Conservation (phyloP, 2,888 invertebrate genomes). For the Drosophila subsilvestris region DNA sequence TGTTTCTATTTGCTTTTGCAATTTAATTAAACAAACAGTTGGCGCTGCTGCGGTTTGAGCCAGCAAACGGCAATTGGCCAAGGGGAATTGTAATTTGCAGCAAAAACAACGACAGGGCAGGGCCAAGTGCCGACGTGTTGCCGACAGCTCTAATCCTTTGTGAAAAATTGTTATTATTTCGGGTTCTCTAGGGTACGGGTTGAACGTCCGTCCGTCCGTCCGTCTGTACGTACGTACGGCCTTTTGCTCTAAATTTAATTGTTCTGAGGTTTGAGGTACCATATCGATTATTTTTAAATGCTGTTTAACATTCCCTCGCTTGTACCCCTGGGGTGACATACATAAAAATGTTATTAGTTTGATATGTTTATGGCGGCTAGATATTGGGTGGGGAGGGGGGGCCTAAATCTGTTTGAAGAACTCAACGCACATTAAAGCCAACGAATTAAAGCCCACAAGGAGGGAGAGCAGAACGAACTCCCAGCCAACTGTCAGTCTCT, state of each 20-base stretch:
- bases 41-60: conserved; percentile 63
- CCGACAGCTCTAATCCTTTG: conserved; percentile 73
- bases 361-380: background rate
- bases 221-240: background rate
- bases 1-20: conserved; percentile 51
- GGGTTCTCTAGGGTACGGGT: conserved; percentile 30
- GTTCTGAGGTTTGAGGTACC: conserved; percentile 34
- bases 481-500: conserved; percentile 40
- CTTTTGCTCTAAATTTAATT: conserved; percentile 60
- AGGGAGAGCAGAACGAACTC: background rate
- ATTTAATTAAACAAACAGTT: conserved; percentile 77
- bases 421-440: conserved; percentile 30
- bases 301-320: conserved; percentile 44
- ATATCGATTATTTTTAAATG: conserved; percentile 68
- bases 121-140: conserved; percentile 73
- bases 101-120: conserved; percentile 43
- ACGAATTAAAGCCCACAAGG: conserved; percentile 18
- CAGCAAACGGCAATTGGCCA: conserved; percentile 41
- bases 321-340: conserved; percentile 18
- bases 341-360: conserved; percentile 33
- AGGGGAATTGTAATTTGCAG: conserved; percentile 75
- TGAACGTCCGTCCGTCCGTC: background rate
- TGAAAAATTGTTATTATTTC: conserved; percentile 79
- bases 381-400: background rate
- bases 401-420: conserved; percentile 5